These are phyloP conservation scores for Sturnus vulgaris DNA, from an alignment of 2,113 vertebrate species.

Conservation along the genomic window DNA sequence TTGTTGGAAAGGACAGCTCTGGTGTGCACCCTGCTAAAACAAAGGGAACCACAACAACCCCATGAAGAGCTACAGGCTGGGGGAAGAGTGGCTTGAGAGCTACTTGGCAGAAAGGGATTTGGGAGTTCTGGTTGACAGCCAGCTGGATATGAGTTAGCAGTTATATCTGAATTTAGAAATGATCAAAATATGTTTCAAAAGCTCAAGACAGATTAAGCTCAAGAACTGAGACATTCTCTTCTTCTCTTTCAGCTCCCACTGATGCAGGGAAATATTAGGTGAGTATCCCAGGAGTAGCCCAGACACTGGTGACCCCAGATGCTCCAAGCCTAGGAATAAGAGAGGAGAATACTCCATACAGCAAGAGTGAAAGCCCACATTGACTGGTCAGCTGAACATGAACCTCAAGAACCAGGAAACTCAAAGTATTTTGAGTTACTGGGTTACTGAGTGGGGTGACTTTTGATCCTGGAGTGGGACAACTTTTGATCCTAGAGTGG, in stretches of 20 bases:
- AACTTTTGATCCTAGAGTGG: not conserved
- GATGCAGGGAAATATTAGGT: not conserved
- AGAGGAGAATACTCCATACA: not conserved
- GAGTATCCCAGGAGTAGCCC: not conserved
- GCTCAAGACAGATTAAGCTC: not conserved
- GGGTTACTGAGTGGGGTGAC: not conserved
- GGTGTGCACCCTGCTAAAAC: not conserved
- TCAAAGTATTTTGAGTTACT: not conserved
- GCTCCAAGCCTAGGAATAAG: not conserved
- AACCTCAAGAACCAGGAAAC: not conserved
- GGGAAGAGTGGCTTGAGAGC: not conserved
- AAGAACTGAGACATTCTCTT: not conserved
- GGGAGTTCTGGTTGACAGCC: not conserved
- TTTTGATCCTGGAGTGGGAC: not conserved
- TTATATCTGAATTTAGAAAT: not conserved
- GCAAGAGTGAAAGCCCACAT: not conserved
- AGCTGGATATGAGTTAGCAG: not conserved
- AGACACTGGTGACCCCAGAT: not conserved
- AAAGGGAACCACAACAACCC: not conserved
- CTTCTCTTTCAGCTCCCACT: not conserved
- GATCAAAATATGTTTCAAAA: not conserved
- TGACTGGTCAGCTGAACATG: not conserved
- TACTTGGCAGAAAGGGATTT: not conserved
- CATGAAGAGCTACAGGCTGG: accelerated
- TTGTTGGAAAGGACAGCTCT: not conserved